These are phyloP conservation scores for Drosophila pallidifrons DNA, from an alignment of 1,140 invertebrate genomes.

Conservation along the genomic window DNA sequence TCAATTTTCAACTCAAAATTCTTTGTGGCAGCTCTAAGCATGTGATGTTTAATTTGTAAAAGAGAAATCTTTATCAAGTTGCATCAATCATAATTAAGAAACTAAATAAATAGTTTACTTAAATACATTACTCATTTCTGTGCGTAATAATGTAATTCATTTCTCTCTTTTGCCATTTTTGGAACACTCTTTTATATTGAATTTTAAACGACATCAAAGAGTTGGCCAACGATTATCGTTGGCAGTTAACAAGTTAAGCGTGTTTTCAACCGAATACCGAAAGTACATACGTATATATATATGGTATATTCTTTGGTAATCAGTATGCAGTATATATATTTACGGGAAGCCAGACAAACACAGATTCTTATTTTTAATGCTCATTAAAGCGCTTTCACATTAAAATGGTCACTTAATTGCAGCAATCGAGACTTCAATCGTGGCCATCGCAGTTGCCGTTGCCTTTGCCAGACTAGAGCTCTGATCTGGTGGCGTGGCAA, in stretches of 20 bases:
- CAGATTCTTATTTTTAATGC: constrained; percentile 54
- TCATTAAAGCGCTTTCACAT: constrained; percentile 64
- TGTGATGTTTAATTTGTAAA: no score
- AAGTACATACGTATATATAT: neutral
- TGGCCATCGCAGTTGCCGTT: neutral
- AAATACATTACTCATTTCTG: no score
- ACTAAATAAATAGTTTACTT: no score
- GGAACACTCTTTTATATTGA: neutral
- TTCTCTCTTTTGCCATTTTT: neutral
- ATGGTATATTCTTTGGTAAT: neutral
- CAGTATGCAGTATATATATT: neutral
- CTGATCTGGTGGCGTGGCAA: constrained; percentile 25
- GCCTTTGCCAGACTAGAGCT: neutral
- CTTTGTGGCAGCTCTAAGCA: no score
- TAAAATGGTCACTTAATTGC: constrained; percentile 60
- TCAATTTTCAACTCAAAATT: no score
- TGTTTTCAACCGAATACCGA: constrained; percentile 18
- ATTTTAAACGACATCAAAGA: constrained; percentile 42
- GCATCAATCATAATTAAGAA: no score
- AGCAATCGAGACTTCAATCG: constrained; percentile 44
- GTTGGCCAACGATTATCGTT: constrained; percentile 60
- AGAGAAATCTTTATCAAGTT: no score
- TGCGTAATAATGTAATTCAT: neutral
- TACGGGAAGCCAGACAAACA: neutral
- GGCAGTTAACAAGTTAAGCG: constrained; percentile 75